Evolutionary conservation across 1,140 invertebrate species (phyloP).

Genomic region (Drosophila sucinea): DNA sequence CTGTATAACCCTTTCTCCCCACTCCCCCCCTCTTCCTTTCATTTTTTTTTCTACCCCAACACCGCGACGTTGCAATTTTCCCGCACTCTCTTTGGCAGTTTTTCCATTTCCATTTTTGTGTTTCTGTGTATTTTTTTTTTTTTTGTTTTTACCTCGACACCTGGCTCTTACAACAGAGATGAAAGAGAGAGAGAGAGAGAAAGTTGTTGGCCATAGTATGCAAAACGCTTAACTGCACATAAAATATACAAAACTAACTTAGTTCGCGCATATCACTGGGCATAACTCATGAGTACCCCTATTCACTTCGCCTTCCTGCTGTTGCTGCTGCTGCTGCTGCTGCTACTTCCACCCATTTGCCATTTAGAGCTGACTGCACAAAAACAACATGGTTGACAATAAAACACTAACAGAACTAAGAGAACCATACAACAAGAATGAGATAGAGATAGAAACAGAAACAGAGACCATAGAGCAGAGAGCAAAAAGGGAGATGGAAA

Average conservation of each 20-base stretch:
- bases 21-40: too few species aligned
- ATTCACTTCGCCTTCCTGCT: slow-evolving; percentile 16
- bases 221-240: slow-evolving; percentile 75
- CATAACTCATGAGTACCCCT: slow-evolving; percentile 58
- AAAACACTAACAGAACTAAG: slow-evolving; percentile 23
- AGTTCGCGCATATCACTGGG: slow-evolving; percentile 63
- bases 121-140: slow-evolving; percentile 4
- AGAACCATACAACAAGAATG: slow-evolving; percentile 3
- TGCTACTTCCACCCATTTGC: slow-evolving; percentile 31
- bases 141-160: slow-evolving; percentile 31
- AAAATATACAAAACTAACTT: slow-evolving; percentile 75
- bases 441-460: slow-evolving; percentile 23
- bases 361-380: slow-evolving; percentile 63
- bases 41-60: not conserved
- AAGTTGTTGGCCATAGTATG: slow-evolving; percentile 32
- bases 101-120: not conserved
- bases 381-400: slow-evolving; percentile 62
- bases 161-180: slow-evolving; percentile 20
- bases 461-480: not conserved
- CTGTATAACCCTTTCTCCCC: slow-evolving; percentile 24
- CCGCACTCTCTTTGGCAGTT: not conserved
- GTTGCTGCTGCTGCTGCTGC: not conserved
- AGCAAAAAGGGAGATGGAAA: not conserved
- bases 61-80: not conserved
- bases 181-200: too few species aligned